Evolutionary conservation across 2,113 vertebrate species (phyloP).

Genomic region (Leptobrachium leishanense): DNA sequence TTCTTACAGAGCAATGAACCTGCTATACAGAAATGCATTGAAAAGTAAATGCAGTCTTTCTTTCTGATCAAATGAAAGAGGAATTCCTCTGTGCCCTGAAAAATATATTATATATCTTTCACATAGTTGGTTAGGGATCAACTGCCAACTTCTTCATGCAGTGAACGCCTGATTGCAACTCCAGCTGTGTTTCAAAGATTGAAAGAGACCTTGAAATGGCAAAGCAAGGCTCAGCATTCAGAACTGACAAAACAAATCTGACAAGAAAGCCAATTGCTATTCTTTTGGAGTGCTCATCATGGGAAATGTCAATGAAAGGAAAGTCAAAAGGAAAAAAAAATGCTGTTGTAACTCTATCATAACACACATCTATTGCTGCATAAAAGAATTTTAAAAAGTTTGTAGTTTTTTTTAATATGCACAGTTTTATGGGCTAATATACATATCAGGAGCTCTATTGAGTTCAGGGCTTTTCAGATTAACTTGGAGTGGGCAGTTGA

Average conservation of each 20-base stretch:
- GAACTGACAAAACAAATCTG: constrained; percentile 67
- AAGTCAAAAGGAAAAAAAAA: constrained; percentile 40
- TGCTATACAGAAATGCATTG: constrained; percentile 65
- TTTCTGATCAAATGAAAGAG: constrained; percentile 61
- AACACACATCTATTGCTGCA: constrained; percentile 47
- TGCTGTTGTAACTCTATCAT: constrained; percentile 52
- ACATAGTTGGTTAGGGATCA: constrained; percentile 60
- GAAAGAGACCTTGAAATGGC: constrained; percentile 73
- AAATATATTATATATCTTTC: constrained; percentile 61
- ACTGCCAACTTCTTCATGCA: constrained; percentile 65
- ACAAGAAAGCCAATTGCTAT: constrained; percentile 58
- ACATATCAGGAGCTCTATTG: background rate
- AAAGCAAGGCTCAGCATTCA: constrained; percentile 64
- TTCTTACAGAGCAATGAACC: constrained; percentile 58
- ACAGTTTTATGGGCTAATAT: background rate
- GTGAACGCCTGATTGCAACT: constrained; percentile 67
- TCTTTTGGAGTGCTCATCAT: constrained; percentile 58
- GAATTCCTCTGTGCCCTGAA: constrained; percentile 56
- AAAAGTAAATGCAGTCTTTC: constrained; percentile 55
- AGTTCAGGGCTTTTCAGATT: background rate
- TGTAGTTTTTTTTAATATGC: constrained; percentile 15
- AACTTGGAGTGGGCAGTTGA: background rate
- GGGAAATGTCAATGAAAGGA: constrained; percentile 60
- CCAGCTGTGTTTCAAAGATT: constrained; percentile 69
- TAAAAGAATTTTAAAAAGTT: constrained; percentile 29